Conservation (phyloP, 2,113 vertebrate genomes). For the Grus americana region DNA sequence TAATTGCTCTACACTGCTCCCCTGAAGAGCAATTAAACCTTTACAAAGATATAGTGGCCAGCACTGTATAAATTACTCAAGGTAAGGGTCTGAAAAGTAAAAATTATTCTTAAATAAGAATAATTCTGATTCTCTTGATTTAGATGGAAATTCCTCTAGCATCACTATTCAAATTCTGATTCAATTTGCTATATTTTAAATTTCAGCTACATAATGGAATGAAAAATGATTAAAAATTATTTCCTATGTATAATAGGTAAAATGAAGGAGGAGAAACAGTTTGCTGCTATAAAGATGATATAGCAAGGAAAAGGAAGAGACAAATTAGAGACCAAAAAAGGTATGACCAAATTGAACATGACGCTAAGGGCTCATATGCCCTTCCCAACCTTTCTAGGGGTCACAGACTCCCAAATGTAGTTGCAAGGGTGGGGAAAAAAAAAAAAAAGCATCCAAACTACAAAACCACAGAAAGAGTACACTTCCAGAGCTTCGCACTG, state of each 20-base stretch:
- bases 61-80: slow-evolving; percentile 56
- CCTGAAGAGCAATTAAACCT: slow-evolving; percentile 71
- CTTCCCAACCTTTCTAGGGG: not conserved
- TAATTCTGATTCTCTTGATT: slow-evolving; percentile 31
- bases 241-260: not conserved
- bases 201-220: not conserved
- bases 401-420: not conserved
- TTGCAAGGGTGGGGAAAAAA: not conserved
- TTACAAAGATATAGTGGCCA: slow-evolving; percentile 61
- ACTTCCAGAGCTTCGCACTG: not conserved
- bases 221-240: not conserved
- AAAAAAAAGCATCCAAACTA: rapidly evolving
- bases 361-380: not conserved
- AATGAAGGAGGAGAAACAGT: not conserved
- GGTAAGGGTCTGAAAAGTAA: slow-evolving; percentile 39
- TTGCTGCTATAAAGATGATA: not conserved
- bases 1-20: slow-evolving; percentile 62
- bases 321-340: not conserved
- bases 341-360: not conserved
- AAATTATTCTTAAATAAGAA: slow-evolving; percentile 48
- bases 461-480: not conserved
- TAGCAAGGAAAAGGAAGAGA: not conserved
- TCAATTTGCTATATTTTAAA: slow-evolving; percentile 23
- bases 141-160: not conserved
- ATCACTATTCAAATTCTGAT: not conserved